Base-by-base conservation (phyloP, 2,113 vertebrate genomes). In the Oceanites oceanicus region DNA sequence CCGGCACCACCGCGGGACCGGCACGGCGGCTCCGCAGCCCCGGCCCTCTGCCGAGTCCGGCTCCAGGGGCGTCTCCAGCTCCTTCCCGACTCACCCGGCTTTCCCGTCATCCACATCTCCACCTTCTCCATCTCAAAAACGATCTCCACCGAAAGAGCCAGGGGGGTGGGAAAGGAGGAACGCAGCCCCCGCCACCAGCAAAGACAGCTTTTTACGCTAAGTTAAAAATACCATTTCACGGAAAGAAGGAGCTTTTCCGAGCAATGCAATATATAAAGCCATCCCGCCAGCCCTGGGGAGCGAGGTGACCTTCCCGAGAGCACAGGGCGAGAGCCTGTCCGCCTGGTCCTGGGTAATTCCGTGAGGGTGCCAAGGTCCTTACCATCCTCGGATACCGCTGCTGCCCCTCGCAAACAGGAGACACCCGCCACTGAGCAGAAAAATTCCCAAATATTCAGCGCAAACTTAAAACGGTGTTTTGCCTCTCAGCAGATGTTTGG, bases 1-100 rank as follows among this genome's bases (percentile, higher is more conserved):
- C 1, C 15, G 4, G 61, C 61, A 29, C 59, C 1, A 1, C 68
- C 3, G 0, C 0, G 1, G 65, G 32, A 50, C 50, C 11, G 0
- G 0, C 52, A 26, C 0, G 6, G 72, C 12, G 11, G 62, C 67
- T 91, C 58, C 62, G 45, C 27, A 15, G 44, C 36, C 15, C 71
- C 23, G 1, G 21, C 59, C 11, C 40, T 15, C n/a, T 13, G 56
- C 30, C 0, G 4, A 34, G 7, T 38, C 45, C 2, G 3, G 59
- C 26, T 17, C 47, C 47, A 21, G 68, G 21, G 74, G 10, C 56
- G 76, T 13, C 1, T 12, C 78, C 87, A 59, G 40, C 90, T 89
- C 72, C 76, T 73, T 50, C 67, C 76, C 22, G 0, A 6, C 32
- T 27, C 27, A 12, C 12, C 23, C 23, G 2, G 23, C n/a, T 10